Evolutionary conservation across 1,140 invertebrate genomes (phyloP), one percentile per base, ranked within the genome.

Genomic region (Ctenoplectra terminalis): DNA sequence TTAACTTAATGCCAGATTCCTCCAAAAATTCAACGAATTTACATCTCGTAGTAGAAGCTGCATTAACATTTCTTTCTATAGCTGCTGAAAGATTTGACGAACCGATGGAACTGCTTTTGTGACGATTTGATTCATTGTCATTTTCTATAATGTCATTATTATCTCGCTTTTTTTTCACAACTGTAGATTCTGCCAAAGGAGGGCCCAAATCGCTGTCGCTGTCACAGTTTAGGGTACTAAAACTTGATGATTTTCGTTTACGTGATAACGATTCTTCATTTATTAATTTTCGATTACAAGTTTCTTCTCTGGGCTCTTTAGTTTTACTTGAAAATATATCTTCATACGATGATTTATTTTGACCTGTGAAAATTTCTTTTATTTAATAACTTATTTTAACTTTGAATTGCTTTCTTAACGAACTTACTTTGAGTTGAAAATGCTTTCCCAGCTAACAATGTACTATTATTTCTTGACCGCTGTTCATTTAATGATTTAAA

Each of bases 11-110:
- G 23, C 91, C 90, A 31, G 79, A 88, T 75, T 83, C 67, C 7
- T 85, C 70, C 8, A 93, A 75, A 87, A 92, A 92, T 13, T 82
- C 52, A 13, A 56, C 52, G 58, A 93, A 85, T 77, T 70, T 60
- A 79, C 81, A 60, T 29, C 48, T 29, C 31, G 2, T 13, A 37
- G 17, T 6, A 37, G 26, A 37, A 56, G 11, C 26, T 37, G 23
- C 17, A n/a, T 64, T 54, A 26, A 20, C 17, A 54, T 73, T 63
- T 46, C 40, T 67, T 15, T 78, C n/a, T 43, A 34, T 37, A 54
- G 26, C 26, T 17, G 8, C 37, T 56, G 11, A 54, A 40, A 54
- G 7, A 72, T 17, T 40, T 64, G 26, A 29, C 54, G 37, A 37
- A 34, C 11, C 31, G 11, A 13, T 52, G 31, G 20, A 48, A 60